Percentiles rank a stretch among this genome's conserved stretches.
These are phyloP conservation scores for Choristoneura fumiferana DNA, from an alignment of 1,140 invertebrate genomes.

Conservation along the genomic window DNA sequence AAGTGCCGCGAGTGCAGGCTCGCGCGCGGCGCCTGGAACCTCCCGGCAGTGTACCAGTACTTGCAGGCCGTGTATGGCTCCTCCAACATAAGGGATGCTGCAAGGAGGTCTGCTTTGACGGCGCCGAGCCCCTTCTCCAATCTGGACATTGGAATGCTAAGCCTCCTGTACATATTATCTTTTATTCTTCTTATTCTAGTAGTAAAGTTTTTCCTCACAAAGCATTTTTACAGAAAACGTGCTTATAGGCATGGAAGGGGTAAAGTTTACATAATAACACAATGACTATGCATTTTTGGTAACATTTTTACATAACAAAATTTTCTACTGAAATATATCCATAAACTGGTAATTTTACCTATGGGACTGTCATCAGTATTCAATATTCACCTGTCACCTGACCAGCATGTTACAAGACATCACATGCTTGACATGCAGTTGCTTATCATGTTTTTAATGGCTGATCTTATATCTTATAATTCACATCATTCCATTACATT, in stretches of 20 bases:
- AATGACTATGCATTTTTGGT: conserved; percentile 31
- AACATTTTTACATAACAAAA: conserved; percentile 1
- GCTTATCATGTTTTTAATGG: too few relatives aligned
- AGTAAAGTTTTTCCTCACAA: conserved; percentile 87
- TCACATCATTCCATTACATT: too few relatives aligned
- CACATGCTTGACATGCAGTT: too few relatives aligned
- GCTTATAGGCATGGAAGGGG: conserved; percentile 82
- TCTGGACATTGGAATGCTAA: conserved; percentile 70
- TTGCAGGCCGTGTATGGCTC: conserved; percentile 86
- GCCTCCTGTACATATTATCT: conserved; percentile 76
- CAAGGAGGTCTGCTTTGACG: conserved; percentile 30
- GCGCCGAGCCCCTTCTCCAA: conserved; percentile 56
- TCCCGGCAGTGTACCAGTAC: conserved; percentile 85
- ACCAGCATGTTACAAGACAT: too few relatives aligned
- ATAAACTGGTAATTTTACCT: too few relatives aligned
- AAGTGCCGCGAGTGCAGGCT: conserved; percentile 86
- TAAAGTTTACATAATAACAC: conserved; percentile 77
- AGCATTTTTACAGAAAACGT: conserved; percentile 84
- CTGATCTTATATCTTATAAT: too few relatives aligned
- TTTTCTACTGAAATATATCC: not conserved
- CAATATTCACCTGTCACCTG: too few relatives aligned
- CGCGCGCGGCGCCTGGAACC: conserved; percentile 82
- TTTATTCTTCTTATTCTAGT: conserved; percentile 81
- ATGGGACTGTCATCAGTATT: not conserved
- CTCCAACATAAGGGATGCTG: conserved; percentile 74